phyloP scores from a whole-genome alignment of 2,888 invertebrate species.

The Tetheella fluctuosa region DNA sequence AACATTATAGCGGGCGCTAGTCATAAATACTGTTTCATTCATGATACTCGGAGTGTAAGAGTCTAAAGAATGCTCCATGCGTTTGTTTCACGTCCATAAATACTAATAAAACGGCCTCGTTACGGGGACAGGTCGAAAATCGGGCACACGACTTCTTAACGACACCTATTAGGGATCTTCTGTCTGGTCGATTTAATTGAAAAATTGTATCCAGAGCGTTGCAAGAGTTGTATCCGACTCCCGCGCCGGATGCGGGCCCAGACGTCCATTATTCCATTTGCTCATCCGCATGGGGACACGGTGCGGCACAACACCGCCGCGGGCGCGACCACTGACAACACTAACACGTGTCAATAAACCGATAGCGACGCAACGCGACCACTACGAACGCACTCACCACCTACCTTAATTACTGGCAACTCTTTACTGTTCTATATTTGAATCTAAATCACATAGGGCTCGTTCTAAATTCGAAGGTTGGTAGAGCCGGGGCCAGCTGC shows the following conservation, averaged over 20 bases:
- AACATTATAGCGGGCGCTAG: conserved; percentile 69
- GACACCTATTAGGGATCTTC: conserved; percentile 84
- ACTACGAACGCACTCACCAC: conserved; percentile 12
- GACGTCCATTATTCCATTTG: conserved; percentile 84
- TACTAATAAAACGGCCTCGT: conserved; percentile 82
- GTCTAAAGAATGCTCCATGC: conserved; percentile 59
- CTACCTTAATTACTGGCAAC: conserved; percentile 43
- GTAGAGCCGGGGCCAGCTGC: conserved; percentile 35
- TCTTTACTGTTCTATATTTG: conserved; percentile 64
- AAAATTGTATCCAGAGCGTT: conserved; percentile 83
- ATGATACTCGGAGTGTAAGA: conserved; percentile 62
- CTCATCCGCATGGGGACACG: conserved; percentile 81
- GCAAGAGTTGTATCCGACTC: conserved; percentile 81
- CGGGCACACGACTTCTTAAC: conserved; percentile 84
- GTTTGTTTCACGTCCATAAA: conserved; percentile 80
- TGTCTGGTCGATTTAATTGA: conserved; percentile 83
- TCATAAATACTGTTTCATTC: conserved; percentile 79
- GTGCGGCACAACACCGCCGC: conserved; percentile 25
- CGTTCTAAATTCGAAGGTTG: conserved; percentile 58
- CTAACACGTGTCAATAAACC: conserved; percentile 76
- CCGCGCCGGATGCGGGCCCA: conserved; percentile 83
- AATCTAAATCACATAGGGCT: conserved; percentile 61
- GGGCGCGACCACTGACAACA: conserved; percentile 36
- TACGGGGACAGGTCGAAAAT: conserved; percentile 82
- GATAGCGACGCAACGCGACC: conserved; percentile 34